Percentiles rank a stretch among this genome's conserved stretches.
Evolutionary conservation across 2,888 invertebrate species (phyloP).

Genomic region (Saturnia japonica): DNA sequence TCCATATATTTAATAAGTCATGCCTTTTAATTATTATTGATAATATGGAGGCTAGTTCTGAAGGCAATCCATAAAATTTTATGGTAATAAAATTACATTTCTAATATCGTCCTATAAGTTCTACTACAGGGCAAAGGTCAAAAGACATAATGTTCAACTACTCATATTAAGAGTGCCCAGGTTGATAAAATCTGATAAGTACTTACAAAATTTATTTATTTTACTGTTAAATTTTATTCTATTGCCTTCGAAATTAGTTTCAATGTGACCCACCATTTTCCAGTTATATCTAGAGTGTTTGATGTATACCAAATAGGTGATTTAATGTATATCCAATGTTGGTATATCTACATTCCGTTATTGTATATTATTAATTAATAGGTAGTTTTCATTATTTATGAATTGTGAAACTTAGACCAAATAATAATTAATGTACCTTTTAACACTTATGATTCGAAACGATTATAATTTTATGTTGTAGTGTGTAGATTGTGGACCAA

Average conservation of each 20-base stretch:
- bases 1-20: constrained; percentile 65
- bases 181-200: constrained; percentile 20
- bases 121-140: not conserved
- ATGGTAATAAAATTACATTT: constrained; percentile 39
- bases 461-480: constrained; percentile 68
- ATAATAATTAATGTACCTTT: constrained; percentile 82
- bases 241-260: constrained; percentile 14
- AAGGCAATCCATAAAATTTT: constrained; percentile 11
- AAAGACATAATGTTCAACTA: not conserved
- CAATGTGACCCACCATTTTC: constrained; percentile 80
- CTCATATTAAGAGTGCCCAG: not conserved
- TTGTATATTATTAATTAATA: constrained; percentile 72
- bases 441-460: constrained; percentile 73
- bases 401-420: constrained; percentile 80
- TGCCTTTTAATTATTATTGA: constrained; percentile 56
- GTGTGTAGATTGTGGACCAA: constrained; percentile 78
- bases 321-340: constrained; percentile 62
- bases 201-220: not conserved
- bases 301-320: constrained; percentile 63
- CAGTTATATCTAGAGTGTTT: constrained; percentile 78
- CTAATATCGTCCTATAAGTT: not conserved
- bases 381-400: constrained; percentile 76
- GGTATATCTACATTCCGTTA: constrained; percentile 81
- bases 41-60: constrained; percentile 6
- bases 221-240: not conserved